Evolutionary conservation across 2,797 vertebrate species (phyloP).

Genomic region (Tenualosa thibaudeaui): DNA sequence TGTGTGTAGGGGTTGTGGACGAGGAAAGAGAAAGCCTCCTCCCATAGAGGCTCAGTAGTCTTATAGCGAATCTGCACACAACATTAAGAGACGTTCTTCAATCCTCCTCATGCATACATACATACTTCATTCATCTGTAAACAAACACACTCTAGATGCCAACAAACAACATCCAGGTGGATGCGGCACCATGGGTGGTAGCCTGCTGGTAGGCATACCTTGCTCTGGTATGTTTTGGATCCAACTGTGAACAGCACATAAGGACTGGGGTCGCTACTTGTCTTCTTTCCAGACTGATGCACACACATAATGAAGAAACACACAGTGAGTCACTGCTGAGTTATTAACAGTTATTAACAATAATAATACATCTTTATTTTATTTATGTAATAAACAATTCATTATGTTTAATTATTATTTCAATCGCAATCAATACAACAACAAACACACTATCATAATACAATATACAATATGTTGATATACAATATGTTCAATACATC

Average conservation of each 20-base stretch:
- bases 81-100: not conserved
- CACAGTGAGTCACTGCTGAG: conserved; percentile 31
- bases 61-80: conserved; percentile 86
- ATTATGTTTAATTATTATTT: no score
- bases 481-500: no score
- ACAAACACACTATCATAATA: no score
- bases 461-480: no score
- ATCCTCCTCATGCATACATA: no score
- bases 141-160: not conserved
- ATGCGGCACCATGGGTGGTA: not conserved
- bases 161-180: not conserved
- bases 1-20: conserved; percentile 92
- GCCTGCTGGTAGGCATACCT: conserved; percentile 72
- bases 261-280: conserved; percentile 89
- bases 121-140: not conserved
- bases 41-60: conserved; percentile 95
- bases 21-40: conserved; percentile 92
- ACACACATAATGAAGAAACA: conserved; percentile 22
- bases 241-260: conserved; percentile 89
- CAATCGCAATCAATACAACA: no score
- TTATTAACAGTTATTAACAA: not conserved
- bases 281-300: conserved; percentile 89
- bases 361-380: no score
- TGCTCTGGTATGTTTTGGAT: conserved; percentile 88
- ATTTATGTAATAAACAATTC: no score